Evolutionary conservation across 1,140 invertebrate genomes (phyloP), one percentile per base, ranked within the genome.

Genomic region (Drosophila cardini): DNA sequence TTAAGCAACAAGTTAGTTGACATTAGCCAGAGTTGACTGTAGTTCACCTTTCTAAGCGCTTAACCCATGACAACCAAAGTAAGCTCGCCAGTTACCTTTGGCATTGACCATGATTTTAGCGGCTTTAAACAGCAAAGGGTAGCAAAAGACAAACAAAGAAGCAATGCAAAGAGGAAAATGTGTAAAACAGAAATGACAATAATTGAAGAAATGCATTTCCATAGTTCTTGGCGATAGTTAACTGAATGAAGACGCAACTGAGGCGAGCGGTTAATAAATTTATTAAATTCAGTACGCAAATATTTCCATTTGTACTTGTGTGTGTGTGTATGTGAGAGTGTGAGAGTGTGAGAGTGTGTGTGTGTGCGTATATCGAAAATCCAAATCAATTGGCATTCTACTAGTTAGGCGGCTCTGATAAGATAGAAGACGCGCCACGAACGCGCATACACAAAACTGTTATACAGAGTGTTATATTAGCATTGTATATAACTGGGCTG

Each of bases 321-420:
- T 32, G 11, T 60, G 48, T 56, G 42, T 61, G 58, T 74, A 42
- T 26, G 21, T 32, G 42, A 38, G 32, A 52, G 38, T 38, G 43
- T 61, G 53, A n/a, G n/a, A n/a, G n/a, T n/a, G n/a, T n/a, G n/a
- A n/a, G n/a, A n/a, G 45, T 26, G 21, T 32, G 42, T 43, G 32
- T 57, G 38, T 38, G 43, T 61, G 53, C 8, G 50, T 73, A 63
- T 77, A 83, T 87, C 76, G 77, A 73, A 83, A 84, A 73, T 83
- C 73, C 77, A 78, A 87, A 87, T 87, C 84, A 80, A 87, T 87
- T 80, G 84, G 76, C 63, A 26, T 26, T 26, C 63, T 69, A 9
- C 32, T 84, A 87, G 84, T 87, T 87, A 84, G 84, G 69, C 76
- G 65, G 67, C 52, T 86, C 76, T 74, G 84, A 87, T 87, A 87